Conservation (phyloP, 2,113 vertebrate species). For the Anolis sagrei region DNA sequence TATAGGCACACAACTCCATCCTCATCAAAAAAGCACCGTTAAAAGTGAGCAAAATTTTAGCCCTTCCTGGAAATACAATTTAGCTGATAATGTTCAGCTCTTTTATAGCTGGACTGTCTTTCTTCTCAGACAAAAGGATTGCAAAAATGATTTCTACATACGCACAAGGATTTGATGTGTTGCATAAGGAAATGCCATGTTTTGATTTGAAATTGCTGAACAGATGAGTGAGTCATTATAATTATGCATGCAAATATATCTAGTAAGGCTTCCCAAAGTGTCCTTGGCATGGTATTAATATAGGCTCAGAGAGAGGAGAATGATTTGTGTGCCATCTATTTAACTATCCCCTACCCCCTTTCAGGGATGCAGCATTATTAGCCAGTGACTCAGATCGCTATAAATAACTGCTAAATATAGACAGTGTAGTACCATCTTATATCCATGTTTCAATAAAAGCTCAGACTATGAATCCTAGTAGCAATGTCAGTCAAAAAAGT, state of each 20-base stretch:
- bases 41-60: neutral
- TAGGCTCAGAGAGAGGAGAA: neutral
- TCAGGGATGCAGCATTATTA: slow-evolving; percentile 26
- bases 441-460: slow-evolving; percentile 50
- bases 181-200: neutral
- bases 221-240: neutral
- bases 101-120: neutral
- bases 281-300: neutral
- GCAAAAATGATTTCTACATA: neutral
- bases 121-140: neutral
- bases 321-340: neutral
- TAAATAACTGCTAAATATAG: slow-evolving; percentile 53
- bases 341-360: neutral
- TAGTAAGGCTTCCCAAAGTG: neutral
- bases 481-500: slow-evolving; percentile 41
- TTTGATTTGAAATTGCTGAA: slow-evolving; percentile 25
- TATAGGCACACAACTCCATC: neutral
- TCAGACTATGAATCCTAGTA: slow-evolving; percentile 31
- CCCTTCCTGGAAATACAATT: neutral
- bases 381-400: slow-evolving; percentile 61
- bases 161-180: neutral
- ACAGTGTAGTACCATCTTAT: slow-evolving; percentile 55
- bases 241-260: neutral
- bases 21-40: neutral
- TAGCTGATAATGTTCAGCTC: neutral